Evolutionary conservation across 2,888 invertebrate species (phyloP), one percentile per base, ranked within the genome.

Genomic region (Drosophila percnosoma): DNA sequence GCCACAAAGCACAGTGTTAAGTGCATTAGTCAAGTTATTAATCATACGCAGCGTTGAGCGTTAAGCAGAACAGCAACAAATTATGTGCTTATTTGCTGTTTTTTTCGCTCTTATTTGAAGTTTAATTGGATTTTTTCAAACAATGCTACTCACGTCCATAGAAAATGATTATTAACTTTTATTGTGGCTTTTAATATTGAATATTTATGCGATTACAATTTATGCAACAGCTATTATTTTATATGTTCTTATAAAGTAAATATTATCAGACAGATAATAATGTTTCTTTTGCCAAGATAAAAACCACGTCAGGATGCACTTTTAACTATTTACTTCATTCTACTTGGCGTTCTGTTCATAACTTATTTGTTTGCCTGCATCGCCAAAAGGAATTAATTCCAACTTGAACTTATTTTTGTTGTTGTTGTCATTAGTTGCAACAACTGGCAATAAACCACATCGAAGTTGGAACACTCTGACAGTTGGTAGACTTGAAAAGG

Each of bases 1-100:
- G 61, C 48, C 59, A 57, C 60, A 73, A 68, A 73, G 34, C 58
- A 48, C 51, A 27, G 8, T 51, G 63, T 48, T 54, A 74, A 82
- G 80, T 83, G 83, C 85, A 83, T 82, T 87, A 87, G 68, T 68
- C 76, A 63, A 69, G 71, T 57, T 69, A 83, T 82, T 86, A 83
- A 69, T 82, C 83, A 75, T 80, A 81, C 80, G 78, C 68, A 52
- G 68, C 63, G 82, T 69, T 69, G 68, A 38, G 29, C 48, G 49
- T 11, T 48, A 27, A 68, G 49, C 49, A 38, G 15, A 49, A 57
- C 66, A 54, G 18, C 18, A 48, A 34, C 51, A 34, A 58, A 24
- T n/a, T 5, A 49, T 57, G 33, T 40, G 27, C 38, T 29, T n/a
- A 5, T 27, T 48, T 68, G 18, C 38, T 33, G 33, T 21, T 15